These are phyloP conservation scores for Pammene fasciana DNA, from an alignment of 2,888 invertebrate species.

Conservation along the genomic window DNA sequence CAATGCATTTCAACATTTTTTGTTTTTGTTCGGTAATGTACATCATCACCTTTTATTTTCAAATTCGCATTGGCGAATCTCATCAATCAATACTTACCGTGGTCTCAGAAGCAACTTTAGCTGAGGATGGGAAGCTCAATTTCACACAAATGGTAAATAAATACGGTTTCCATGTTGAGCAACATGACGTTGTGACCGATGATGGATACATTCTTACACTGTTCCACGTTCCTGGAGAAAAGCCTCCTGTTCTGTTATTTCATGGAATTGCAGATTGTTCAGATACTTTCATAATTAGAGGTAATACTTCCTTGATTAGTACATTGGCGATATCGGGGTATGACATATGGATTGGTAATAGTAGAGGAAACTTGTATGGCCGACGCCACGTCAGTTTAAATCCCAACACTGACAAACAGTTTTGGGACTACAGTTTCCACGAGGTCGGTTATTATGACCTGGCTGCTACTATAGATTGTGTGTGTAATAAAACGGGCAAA, in stretches of 20 bases:
- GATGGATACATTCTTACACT: constrained; percentile 5
- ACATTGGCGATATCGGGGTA: background rate
- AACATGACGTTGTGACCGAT: constrained; percentile 4
- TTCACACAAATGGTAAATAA: constrained; percentile 1
- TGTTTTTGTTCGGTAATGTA: too few species aligned
- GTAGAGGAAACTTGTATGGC: background rate
- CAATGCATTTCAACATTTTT: too few species aligned
- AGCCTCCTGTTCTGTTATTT: background rate
- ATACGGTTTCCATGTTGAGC: background rate
- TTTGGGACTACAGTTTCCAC: constrained; percentile 11
- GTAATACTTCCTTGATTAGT: background rate
- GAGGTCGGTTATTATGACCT: constrained; percentile 6
- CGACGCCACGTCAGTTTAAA: background rate
- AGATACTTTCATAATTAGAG: constrained; percentile 1
- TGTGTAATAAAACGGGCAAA: background rate
- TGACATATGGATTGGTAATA: constrained; percentile 1
- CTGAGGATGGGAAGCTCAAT: constrained; percentile 13
- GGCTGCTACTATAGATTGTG: constrained; percentile 9
- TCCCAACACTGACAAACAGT: constrained; percentile 1
- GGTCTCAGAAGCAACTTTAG: background rate
- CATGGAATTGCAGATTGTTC: constrained; percentile 3
- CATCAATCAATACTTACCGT: too few species aligned
- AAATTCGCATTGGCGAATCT: too few species aligned
- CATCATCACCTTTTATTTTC: too few species aligned
- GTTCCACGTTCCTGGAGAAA: background rate